Conservation (phyloP, 1,140 invertebrate species). For the Piezodorus guildinii region DNA sequence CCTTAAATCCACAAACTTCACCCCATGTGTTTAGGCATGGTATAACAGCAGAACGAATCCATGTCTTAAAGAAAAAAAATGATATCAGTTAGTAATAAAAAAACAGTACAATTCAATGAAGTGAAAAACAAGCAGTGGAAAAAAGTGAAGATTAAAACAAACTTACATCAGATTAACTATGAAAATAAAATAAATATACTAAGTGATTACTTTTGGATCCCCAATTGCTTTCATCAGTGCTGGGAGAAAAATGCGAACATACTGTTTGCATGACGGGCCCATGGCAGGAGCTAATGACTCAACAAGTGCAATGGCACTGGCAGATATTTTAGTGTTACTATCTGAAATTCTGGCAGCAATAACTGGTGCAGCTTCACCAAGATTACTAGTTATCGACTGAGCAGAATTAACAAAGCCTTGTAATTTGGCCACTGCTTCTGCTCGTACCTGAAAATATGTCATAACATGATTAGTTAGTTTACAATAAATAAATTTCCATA, state of each 20-base stretch:
- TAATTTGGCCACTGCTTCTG: constrained; percentile 71
- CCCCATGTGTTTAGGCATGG: constrained; percentile 73
- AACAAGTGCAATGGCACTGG: constrained; percentile 67
- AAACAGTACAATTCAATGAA: too few relatives aligned
- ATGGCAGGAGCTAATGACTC: constrained; percentile 65
- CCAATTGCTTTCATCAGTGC: constrained; percentile 63
- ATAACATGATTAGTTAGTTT: too few relatives aligned
- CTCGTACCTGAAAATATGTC: constrained; percentile 45
- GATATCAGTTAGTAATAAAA: too few relatives aligned
- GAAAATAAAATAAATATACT: too few relatives aligned
- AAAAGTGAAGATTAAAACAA: too few relatives aligned
- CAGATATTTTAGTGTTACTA: constrained; percentile 83
- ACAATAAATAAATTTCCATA: too few relatives aligned
- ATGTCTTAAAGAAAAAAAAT: constrained; percentile 45
- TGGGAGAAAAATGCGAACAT: constrained; percentile 70
- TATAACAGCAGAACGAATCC: constrained; percentile 63
- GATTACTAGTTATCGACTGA: constrained; percentile 64
- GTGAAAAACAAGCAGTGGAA: too few relatives aligned
- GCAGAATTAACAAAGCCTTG: constrained; percentile 59
- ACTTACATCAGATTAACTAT: too few relatives aligned
- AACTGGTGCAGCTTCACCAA: constrained; percentile 71
- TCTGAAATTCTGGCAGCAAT: constrained; percentile 64
- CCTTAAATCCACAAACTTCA: constrained; percentile 62
- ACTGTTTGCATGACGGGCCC: constrained; percentile 60
- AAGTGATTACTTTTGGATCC: constrained; percentile 51